Evolutionary conservation across 2,113 vertebrate species (phyloP).

Genomic region (Sphyrna mokarran): DNA sequence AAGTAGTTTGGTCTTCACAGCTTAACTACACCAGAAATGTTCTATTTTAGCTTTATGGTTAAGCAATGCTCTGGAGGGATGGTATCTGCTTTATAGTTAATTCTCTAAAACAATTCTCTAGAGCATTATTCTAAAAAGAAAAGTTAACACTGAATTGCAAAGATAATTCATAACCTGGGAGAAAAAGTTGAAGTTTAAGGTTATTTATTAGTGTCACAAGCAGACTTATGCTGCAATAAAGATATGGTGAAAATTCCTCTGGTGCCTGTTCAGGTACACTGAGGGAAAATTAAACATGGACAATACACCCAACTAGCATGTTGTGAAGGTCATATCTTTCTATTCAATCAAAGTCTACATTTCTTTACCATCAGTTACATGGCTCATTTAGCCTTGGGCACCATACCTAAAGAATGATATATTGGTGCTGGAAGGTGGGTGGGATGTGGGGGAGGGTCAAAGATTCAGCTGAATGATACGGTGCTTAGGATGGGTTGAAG

Average conservation of each 20-base stretch:
- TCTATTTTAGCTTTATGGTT: constrained; percentile 8
- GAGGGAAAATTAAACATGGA: too few species aligned
- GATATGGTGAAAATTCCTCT: too few species aligned
- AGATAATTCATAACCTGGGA: neutral
- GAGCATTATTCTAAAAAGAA: constrained; percentile 12
- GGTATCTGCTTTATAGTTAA: neutral
- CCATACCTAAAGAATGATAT: neutral
- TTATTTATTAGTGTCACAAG: too few species aligned
- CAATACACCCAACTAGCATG: too few species aligned
- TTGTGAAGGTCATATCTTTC: neutral
- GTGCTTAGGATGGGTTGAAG: neutral
- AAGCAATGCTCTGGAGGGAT: neutral
- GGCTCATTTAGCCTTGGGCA: neutral
- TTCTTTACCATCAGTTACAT: neutral
- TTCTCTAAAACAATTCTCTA: neutral
- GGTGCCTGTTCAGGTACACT: too few species aligned
- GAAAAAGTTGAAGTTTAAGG: neutral
- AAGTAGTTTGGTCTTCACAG: neutral
- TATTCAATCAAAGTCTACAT: neutral
- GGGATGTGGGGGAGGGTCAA: neutral
- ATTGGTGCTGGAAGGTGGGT: neutral
- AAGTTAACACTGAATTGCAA: neutral
- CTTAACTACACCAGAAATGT: neutral
- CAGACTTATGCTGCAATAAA: too few species aligned
- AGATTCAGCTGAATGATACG: neutral